Conservation (phyloP, 2,113 vertebrate species). For the Ochotona curzoniae region DNA sequence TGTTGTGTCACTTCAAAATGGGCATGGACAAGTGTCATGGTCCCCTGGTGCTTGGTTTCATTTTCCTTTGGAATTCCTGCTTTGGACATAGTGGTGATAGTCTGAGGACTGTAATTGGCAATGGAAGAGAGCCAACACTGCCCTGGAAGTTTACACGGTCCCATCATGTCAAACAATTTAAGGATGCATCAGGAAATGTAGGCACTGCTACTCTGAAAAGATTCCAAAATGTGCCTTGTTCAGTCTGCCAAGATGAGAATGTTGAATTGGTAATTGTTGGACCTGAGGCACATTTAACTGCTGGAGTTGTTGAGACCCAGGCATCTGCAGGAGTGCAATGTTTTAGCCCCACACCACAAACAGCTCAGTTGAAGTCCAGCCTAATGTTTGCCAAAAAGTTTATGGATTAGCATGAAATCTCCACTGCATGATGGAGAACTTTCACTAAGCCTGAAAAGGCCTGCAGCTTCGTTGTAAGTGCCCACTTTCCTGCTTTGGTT, state of each 20-base stretch:
- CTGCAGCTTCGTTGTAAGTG: conserved; percentile 92
- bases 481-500: conserved; percentile 94
- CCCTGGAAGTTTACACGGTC: too few relatives aligned
- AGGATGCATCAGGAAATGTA: too few relatives aligned
- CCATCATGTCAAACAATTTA: too few relatives aligned
- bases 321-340: conserved; percentile 90
- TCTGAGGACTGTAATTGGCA: too few relatives aligned
- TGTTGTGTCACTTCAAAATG: background rate
- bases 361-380: conserved; percentile 95
- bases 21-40: background rate
- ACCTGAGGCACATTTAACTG: conserved; percentile 94
- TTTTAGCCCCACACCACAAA: conserved; percentile 94
- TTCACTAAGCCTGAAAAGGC: conserved; percentile 92
- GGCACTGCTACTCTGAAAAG: too few relatives aligned
- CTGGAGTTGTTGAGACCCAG: conserved; percentile 95
- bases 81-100: too few relatives aligned
- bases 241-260: conserved; percentile 96
- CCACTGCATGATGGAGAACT: conserved; percentile 94
- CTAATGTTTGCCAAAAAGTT: conserved; percentile 97
- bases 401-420: conserved; percentile 93
- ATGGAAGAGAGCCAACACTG: too few relatives aligned
- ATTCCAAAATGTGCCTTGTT: conserved; percentile 85
- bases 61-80: too few relatives aligned
- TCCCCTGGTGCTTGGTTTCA: too few relatives aligned
- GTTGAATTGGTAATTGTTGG: conserved; percentile 94